Evolutionary conservation across 2,888 invertebrate genomes (phyloP).

Genomic region (Deladenus siricidicola): DNA sequence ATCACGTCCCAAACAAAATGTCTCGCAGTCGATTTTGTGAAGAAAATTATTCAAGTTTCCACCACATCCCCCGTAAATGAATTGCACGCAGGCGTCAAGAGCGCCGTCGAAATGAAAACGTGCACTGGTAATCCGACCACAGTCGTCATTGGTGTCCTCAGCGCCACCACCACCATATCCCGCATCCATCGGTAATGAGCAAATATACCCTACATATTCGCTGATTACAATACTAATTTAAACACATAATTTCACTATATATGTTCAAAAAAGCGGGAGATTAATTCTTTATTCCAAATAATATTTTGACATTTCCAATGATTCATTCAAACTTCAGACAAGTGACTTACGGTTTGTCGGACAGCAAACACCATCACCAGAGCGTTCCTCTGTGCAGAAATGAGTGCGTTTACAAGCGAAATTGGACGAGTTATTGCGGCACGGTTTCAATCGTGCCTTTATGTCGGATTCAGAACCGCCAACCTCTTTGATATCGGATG

Average conservation of each 20-base stretch:
- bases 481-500: no score
- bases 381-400: no score
- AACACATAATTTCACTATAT: neutral
- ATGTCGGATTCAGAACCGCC: no score
- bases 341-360: constrained; percentile 31
- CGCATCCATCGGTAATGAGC: neutral
- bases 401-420: no score
- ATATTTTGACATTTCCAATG: no score
- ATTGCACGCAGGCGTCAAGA: constrained; percentile 30
- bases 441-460: no score
- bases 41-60: constrained; percentile 49
- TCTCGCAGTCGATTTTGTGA: constrained; percentile 34
- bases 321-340: constrained; percentile 22
- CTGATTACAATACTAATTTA: neutral
- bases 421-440: no score
- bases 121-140: constrained; percentile 13
- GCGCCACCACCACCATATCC: neutral
- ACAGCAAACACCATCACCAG: neutral
- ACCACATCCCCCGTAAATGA: constrained; percentile 44
- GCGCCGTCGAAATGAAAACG: constrained; percentile 36
- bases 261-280: neutral
- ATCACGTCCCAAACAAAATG: constrained; percentile 33
- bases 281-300: neutral
- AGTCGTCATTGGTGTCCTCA: no score
- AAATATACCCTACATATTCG: neutral